phyloP scores from a whole-genome alignment of 2,888 invertebrate genomes.

The Seladonia tumulorum region DNA sequence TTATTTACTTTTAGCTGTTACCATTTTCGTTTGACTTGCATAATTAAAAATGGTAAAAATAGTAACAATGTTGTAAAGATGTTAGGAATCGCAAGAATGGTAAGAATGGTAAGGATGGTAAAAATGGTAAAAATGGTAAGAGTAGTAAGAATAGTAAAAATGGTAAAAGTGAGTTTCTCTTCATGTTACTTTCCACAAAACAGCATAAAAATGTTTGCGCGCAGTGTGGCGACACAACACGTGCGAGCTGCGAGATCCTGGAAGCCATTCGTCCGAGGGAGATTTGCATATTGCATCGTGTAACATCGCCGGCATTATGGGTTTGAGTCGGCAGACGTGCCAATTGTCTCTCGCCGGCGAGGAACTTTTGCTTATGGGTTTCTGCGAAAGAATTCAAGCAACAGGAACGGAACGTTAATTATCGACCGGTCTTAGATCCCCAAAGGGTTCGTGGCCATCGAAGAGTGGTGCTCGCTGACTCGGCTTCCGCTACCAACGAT shows the following conservation, averaged over 20 bases:
- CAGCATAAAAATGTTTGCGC: too few relatives aligned
- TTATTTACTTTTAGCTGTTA: too few relatives aligned
- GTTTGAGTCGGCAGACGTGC: neutral
- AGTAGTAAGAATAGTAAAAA: too few relatives aligned
- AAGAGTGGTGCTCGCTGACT: conserved; percentile 9
- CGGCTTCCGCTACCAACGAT: conserved; percentile 63
- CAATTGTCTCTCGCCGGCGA: conserved; percentile 63
- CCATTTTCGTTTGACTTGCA: too few relatives aligned
- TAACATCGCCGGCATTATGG: neutral
- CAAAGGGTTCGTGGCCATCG: conserved; percentile 28
- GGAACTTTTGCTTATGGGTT: conserved; percentile 64
- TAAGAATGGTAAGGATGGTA: too few relatives aligned
- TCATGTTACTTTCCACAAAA: too few relatives aligned
- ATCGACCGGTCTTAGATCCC: conserved; percentile 70
- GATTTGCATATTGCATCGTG: neutral
- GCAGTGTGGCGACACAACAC: neutral
- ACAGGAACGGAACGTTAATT: conserved; percentile 78
- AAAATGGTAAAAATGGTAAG: too few relatives aligned
- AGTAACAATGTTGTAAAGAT: too few relatives aligned
- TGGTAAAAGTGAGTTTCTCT: too few relatives aligned
- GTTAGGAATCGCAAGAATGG: too few relatives aligned
- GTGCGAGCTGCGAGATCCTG: neutral
- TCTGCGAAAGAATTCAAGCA: conserved; percentile 59
- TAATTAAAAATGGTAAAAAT: too few relatives aligned
- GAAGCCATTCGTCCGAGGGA: neutral